Conservation (phyloP, 1,140 invertebrate species). For the Leptestheria dahalacensis region DNA sequence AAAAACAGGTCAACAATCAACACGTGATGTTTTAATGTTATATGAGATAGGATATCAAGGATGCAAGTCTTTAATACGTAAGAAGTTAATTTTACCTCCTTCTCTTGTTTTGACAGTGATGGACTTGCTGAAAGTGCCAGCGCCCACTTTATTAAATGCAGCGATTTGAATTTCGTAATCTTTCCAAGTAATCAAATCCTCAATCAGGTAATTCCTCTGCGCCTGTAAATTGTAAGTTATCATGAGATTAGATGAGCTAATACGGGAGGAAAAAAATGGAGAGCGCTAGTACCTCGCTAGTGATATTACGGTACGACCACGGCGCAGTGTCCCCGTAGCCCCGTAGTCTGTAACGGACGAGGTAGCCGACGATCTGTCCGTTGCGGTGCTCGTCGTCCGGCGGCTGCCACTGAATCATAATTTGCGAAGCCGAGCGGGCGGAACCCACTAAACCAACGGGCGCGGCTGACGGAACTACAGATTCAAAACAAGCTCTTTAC, state of each 20-base stretch:
- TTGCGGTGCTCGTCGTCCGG: conserved; percentile 84
- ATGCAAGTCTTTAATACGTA: too few relatives aligned
- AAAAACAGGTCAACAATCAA: neutral
- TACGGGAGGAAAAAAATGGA: conserved; percentile 2
- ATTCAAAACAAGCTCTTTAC: conserved; percentile 5
- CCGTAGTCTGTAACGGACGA: conserved; percentile 73
- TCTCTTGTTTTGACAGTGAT: conserved; percentile 88
- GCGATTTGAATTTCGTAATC: conserved; percentile 95
- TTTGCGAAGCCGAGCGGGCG: conserved; percentile 79
- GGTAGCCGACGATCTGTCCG: conserved; percentile 84
- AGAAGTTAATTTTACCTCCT: conserved; percentile 54
- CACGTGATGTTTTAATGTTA: neutral
- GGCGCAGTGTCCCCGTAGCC: conserved; percentile 73
- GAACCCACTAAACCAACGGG: conserved; percentile 79
- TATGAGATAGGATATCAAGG: neutral
- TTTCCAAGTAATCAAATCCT: conserved; percentile 92
- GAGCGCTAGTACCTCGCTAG: conserved; percentile 59
- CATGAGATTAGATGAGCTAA: conserved; percentile 10
- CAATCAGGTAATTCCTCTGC: conserved; percentile 79
- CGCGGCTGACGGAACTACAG: conserved; percentile 66
- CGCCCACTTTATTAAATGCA: conserved; percentile 91
- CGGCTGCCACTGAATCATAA: conserved; percentile 94
- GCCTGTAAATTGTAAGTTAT: conserved; percentile 31
- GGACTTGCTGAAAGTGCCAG: conserved; percentile 79
- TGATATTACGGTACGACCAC: conserved; percentile 79